Evolutionary conservation across 2,888 invertebrate genomes (phyloP).

Genomic region (Erebia ligea): DNA sequence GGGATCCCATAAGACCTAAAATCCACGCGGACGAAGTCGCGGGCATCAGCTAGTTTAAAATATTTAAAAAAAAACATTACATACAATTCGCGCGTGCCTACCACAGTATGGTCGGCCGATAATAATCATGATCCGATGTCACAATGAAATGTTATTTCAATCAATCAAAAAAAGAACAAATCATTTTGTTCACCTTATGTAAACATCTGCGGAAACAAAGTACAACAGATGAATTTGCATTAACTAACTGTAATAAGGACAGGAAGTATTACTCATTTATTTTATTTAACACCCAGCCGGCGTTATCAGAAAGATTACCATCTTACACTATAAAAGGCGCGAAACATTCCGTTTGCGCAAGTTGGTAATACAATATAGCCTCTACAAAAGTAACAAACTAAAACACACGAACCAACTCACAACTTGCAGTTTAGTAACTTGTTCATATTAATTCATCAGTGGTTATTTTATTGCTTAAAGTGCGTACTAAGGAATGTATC

Average conservation of each 20-base stretch:
- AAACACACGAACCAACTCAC: constrained; percentile 4
- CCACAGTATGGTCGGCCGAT: not conserved
- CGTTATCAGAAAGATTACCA: constrained; percentile 43
- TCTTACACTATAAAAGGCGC: constrained; percentile 42
- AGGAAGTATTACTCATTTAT: constrained; percentile 49
- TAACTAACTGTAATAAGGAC: constrained; percentile 46
- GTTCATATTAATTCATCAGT: no score
- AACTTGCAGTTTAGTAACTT: not conserved
- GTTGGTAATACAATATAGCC: not conserved
- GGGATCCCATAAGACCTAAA: no score
- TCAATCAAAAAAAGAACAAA: constrained; percentile 19
- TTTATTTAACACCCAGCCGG: constrained; percentile 45
- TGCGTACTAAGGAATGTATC: no score
- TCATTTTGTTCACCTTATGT: constrained; percentile 33
- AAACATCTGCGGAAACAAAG: constrained; percentile 41
- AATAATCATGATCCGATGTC: not conserved
- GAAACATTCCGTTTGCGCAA: constrained; percentile 38
- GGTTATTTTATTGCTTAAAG: no score
- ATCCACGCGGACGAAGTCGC: no score
- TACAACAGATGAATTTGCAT: constrained; percentile 44
- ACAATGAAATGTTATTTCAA: constrained; percentile 1
- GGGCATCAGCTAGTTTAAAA: no score
- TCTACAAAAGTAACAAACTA: not conserved
- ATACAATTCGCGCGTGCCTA: not conserved
- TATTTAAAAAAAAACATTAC: not conserved